Conservation (phyloP, 1,140 invertebrate genomes). For the Drosophila elegans region DNA sequence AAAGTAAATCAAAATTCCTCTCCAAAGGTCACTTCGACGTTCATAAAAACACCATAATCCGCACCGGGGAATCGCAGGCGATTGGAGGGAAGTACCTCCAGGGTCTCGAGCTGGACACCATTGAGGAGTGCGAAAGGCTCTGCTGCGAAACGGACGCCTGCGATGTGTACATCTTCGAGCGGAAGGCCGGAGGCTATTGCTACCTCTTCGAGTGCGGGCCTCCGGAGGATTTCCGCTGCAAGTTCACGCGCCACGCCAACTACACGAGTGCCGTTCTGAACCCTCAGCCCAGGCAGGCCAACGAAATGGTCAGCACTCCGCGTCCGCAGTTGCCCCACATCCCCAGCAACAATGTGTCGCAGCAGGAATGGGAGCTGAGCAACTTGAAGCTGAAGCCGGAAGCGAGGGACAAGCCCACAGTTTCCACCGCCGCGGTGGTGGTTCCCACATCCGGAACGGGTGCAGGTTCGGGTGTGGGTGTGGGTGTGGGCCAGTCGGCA, state of each 20-base stretch:
- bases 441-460: slow-evolving; percentile 17
- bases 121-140: slow-evolving; percentile 92
- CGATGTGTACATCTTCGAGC: slow-evolving; percentile 96
- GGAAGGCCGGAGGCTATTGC: slow-evolving; percentile 95
- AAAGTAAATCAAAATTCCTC: neutral
- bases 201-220: slow-evolving; percentile 96
- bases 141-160: slow-evolving; percentile 95
- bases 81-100: slow-evolving; percentile 95
- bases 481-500: slow-evolving; percentile 24
- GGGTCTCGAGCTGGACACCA: slow-evolving; percentile 91
- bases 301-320: slow-evolving; percentile 60
- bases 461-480: slow-evolving; percentile 20
- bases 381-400: slow-evolving; percentile 84
- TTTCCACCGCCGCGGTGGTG: slow-evolving; percentile 15
- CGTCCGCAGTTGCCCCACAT: slow-evolving; percentile 67
- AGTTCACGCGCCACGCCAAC: slow-evolving; percentile 94
- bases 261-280: slow-evolving; percentile 95
- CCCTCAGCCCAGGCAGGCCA: slow-evolving; percentile 39
- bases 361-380: slow-evolving; percentile 93
- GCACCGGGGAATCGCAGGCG: slow-evolving; percentile 93
- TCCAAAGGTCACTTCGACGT: slow-evolving; percentile 91
- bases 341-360: slow-evolving; percentile 83
- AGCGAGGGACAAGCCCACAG: slow-evolving; percentile 58
- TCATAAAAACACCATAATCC: slow-evolving; percentile 94
- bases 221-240: slow-evolving; percentile 95